phyloP scores from a whole-genome alignment of 2,113 vertebrate species.

The Eupsittula cactorum region DNA sequence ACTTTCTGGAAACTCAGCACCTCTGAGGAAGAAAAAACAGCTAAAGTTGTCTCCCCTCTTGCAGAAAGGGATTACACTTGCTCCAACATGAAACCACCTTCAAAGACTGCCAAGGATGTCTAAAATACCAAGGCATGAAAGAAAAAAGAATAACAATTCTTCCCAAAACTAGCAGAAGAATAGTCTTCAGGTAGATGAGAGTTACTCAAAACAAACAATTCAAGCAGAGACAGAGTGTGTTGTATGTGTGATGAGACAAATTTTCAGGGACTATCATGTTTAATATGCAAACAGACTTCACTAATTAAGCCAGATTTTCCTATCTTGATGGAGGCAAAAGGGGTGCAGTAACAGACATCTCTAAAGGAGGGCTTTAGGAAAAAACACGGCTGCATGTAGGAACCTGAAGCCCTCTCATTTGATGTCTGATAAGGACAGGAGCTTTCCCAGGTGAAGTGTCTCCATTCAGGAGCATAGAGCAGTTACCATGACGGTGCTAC shows the following conservation, averaged over 20 bases:
- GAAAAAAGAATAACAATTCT: not conserved
- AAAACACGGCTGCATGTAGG: not conserved
- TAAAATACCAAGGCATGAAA: conserved; percentile 8
- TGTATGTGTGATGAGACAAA: not conserved
- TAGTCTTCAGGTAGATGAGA: not conserved
- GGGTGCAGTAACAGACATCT: not conserved
- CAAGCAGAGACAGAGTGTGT: not conserved
- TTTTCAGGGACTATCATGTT: not conserved
- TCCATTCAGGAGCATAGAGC: not conserved
- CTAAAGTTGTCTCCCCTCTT: conserved; percentile 11
- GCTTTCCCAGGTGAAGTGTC: not conserved
- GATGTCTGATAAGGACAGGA: not conserved
- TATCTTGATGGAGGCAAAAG: conserved; percentile 44
- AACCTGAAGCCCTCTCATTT: not conserved
- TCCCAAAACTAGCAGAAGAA: not conserved
- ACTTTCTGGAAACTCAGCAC: not conserved
- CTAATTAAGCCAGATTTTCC: not conserved
- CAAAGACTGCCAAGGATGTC: conserved; percentile 52
- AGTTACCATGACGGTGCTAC: not conserved
- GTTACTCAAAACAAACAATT: conserved; percentile 28
- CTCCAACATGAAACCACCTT: conserved; percentile 47
- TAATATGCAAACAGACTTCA: not conserved
- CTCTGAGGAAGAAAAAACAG: not conserved
- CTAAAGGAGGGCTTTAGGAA: not conserved
- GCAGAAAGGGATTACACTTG: conserved; percentile 48